Conservation (phyloP, 1,140 invertebrate species). For the Apis florea region DNA sequence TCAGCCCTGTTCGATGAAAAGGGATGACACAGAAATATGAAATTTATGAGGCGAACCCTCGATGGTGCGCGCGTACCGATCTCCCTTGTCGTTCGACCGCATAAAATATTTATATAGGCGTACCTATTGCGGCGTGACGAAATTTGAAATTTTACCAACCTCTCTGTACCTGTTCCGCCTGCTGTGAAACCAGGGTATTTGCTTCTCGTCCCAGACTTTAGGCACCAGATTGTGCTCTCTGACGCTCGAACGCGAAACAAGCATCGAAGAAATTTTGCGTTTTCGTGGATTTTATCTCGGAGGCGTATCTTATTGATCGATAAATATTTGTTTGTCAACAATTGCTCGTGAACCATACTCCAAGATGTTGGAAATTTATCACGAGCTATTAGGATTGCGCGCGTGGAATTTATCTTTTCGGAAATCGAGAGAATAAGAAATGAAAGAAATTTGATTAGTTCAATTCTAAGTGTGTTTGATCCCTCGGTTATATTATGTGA, state of each 20-base stretch:
- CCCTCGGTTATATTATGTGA: no score
- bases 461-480: no score
- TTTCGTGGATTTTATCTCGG: neutral
- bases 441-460: no score
- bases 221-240: slow-evolving; percentile 5
- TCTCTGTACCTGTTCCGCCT: slow-evolving; percentile 6
- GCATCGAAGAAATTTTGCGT: neutral
- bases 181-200: slow-evolving; percentile 23
- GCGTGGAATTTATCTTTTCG: no score
- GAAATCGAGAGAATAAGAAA: no score
- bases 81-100: slow-evolving; percentile 31
- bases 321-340: no score
- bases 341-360: no score
- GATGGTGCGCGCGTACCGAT: slow-evolving; percentile 12
- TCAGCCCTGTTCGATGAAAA: slow-evolving; percentile 19
- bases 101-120: slow-evolving; percentile 63
- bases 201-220: slow-evolving; percentile 28
- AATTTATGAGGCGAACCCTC: slow-evolving; percentile 29
- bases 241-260: slow-evolving; percentile 2
- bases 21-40: slow-evolving; percentile 29
- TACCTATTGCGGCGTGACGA: slow-evolving; percentile 41
- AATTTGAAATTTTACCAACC: slow-evolving; percentile 63
- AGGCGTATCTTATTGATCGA: neutral
- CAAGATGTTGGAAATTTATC: no score
- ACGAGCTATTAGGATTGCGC: no score